Conservation (phyloP, 2,888 invertebrate species). For the Xanthia togata region DNA sequence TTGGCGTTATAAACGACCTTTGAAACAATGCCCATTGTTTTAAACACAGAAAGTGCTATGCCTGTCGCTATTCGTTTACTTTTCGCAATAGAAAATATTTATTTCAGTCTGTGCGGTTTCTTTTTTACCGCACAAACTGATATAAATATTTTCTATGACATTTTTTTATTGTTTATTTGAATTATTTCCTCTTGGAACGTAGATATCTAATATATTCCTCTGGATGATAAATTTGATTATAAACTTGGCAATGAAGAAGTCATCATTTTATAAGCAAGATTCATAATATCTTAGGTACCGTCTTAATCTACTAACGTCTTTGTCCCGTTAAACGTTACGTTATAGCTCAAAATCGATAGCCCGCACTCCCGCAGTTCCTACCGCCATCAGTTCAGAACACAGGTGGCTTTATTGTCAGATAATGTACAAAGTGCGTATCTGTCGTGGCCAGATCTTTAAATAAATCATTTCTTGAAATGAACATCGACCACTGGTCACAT, state of each 20-base stretch:
- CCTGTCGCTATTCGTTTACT: conserved; percentile 18
- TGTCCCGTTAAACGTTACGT: background rate
- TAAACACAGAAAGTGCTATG: conserved; percentile 32
- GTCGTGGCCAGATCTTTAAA: no score
- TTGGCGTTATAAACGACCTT: conserved; percentile 63
- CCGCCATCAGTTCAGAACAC: background rate
- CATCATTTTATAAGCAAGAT: background rate
- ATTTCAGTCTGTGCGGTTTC: background rate
- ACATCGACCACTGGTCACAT: no score
- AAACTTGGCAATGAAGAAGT: background rate
- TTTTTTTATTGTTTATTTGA: background rate
- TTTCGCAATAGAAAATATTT: conserved; percentile 13
- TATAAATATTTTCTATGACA: no score
- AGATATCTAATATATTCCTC: background rate
- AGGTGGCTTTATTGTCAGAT: background rate
- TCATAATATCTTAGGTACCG: no score
- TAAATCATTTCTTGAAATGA: no score
- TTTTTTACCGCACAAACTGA: no score
- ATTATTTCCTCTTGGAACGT: no score
- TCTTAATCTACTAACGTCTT: background rate
- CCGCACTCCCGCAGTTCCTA: background rate
- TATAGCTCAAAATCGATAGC: background rate
- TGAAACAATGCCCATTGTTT: conserved; percentile 47
- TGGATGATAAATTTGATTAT: background rate
- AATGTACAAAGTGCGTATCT: background rate